A percentile compares a stretch with the other conserved stretches of the same genome.
Evolutionary conservation across 2,113 vertebrate species (phyloP).

Genomic region (Pardalotus punctatus): DNA sequence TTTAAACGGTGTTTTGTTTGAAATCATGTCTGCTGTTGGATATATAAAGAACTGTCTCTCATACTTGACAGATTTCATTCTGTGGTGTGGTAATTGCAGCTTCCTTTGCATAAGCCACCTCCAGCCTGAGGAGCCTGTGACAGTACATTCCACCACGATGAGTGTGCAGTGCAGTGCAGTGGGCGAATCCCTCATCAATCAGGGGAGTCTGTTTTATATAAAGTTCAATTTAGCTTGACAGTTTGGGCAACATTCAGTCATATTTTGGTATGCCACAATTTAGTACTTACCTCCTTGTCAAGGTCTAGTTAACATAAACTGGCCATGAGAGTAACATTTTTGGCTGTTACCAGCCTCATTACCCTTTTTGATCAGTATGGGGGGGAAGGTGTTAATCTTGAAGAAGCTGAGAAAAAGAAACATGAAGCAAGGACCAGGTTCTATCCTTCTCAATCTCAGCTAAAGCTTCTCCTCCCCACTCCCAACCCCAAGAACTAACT

Average conservation of each 20-base stretch:
- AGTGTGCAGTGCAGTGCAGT: background rate
- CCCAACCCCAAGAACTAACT: background rate
- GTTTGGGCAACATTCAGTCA: background rate
- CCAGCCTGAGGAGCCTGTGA: background rate
- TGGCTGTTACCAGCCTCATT: background rate
- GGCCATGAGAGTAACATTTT: background rate
- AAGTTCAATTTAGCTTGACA: background rate
- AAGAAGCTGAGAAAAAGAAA: background rate
- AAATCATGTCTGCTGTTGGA: background rate
- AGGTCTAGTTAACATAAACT: background rate
- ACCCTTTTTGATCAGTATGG: background rate
- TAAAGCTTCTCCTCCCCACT: background rate
- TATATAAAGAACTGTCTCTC: background rate
- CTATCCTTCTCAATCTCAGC: background rate
- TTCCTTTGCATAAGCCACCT: background rate
- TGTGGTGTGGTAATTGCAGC: background rate
- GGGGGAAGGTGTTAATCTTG: background rate
- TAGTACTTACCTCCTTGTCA: background rate
- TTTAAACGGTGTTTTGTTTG: background rate
- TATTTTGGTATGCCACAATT: fast-evolving
- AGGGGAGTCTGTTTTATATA: background rate
- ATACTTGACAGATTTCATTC: background rate
- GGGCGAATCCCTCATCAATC: background rate
- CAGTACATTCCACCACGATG: background rate
- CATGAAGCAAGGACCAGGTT: background rate